Base-by-base conservation (phyloP, 2,113 vertebrate genomes). In the Podiceps cristatus region DNA sequence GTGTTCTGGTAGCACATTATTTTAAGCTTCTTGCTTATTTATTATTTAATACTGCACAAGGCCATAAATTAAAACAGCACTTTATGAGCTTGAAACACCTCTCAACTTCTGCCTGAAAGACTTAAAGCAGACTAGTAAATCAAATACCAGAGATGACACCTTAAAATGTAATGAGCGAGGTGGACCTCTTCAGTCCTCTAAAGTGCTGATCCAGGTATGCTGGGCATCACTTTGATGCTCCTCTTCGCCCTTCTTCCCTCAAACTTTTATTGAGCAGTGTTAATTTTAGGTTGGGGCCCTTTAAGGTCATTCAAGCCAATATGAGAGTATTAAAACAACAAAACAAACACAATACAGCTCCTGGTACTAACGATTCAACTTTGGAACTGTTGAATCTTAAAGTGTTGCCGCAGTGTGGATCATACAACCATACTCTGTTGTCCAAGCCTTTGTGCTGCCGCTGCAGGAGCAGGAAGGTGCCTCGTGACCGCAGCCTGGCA, bases 1-100 rank as follows among this genome's bases (percentile, higher is more conserved):
- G 55, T 45, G 52, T 91, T 50, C 53, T 64, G 20, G 44, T 64
- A 73, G 44, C 23, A 50, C 72, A 28, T 86, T 79, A 80, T 91
- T 88, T 80, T 74, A 92, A 58, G 68, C 55, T 63, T 83, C 62
- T 88, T 74, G 47, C 52, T 94, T 88, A 79, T 96, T 96, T 93
- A 88, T 90, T 92, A 76, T 83, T 92, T 90, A 95, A 59, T 83
- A 74, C 25, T 59, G 29, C 11, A 74, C 45, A 83, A 86, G 35
- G 24, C 55, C 19, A 4, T 83, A 92, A 84, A 80, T 86, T 59
- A 80, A 77, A 88, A 8, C 42, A 42, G n/a, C 15, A 22, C 16
- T 92, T 94, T 85, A 71, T 50, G 75, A 90, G 67, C 50, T 88
- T 79, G 59, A 82, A 94, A 83, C 44, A 88, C n/a, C 47, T 86